Conservation (phyloP, 2,797 vertebrate species). For the Huso huso region DNA sequence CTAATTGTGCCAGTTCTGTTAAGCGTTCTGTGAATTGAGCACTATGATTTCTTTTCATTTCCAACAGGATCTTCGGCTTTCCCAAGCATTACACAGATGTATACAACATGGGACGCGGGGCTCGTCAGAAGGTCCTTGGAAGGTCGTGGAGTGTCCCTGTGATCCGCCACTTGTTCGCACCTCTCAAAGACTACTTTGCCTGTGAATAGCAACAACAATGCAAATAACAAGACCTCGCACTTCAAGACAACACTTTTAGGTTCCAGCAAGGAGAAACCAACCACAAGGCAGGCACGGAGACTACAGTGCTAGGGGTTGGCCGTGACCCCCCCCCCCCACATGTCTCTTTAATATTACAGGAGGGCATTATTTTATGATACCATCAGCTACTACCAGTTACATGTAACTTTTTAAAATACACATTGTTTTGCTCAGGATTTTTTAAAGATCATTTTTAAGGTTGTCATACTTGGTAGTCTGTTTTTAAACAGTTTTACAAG, state of each 20-base stretch:
- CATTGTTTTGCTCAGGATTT: too few species aligned
- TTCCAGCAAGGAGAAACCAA: not conserved
- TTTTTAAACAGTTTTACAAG: too few species aligned
- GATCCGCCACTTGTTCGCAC: slow-evolving; percentile 85
- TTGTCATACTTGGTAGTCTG: too few species aligned
- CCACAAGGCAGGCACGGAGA: not conserved
- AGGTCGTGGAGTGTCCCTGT: slow-evolving; percentile 84
- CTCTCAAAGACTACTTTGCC: slow-evolving; percentile 88
- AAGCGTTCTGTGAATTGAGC: too few species aligned
- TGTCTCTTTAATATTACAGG: too few species aligned
- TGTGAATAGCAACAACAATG: slow-evolving; percentile 58
- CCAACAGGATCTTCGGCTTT: slow-evolving; percentile 81
- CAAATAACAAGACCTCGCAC: too few species aligned
- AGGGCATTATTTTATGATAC: too few species aligned
- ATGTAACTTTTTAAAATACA: too few species aligned
- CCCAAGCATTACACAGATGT: slow-evolving; percentile 85
- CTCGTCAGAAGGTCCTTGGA: slow-evolving; percentile 81
- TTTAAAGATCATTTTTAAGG: too few species aligned
- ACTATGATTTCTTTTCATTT: not conserved
- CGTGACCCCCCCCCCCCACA: not conserved
- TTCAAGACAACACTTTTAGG: too few species aligned
- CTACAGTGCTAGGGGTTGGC: not conserved
- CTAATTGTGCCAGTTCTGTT: too few species aligned
- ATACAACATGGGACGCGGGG: slow-evolving; percentile 62
- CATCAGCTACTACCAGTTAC: too few species aligned